Evolutionary conservation across 2,797 vertebrate species (phyloP).

Genomic region (Pelochelys cantorii): DNA sequence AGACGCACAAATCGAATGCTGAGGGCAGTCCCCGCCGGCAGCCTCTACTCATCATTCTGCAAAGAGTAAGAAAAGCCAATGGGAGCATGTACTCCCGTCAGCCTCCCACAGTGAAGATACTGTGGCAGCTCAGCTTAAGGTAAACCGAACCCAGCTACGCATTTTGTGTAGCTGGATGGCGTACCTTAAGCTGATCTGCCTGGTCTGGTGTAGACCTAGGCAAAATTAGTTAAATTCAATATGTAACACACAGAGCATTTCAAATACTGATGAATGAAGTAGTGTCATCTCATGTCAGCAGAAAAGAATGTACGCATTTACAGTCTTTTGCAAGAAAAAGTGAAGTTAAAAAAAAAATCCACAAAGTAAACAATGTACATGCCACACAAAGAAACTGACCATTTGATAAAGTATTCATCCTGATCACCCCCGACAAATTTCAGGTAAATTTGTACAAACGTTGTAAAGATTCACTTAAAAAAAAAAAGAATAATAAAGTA

Average conservation of each 20-base stretch:
- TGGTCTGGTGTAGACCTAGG: too few relatives aligned
- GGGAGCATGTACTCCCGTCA: too few relatives aligned
- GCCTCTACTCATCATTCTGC: too few relatives aligned
- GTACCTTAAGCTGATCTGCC: too few relatives aligned
- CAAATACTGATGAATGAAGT: neutral
- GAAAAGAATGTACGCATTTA: neutral
- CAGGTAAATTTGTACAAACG: rapidly evolving
- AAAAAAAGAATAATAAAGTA: neutral
- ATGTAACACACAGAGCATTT: neutral
- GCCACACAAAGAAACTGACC: neutral
- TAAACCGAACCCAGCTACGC: too few relatives aligned
- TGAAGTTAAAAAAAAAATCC: neutral
- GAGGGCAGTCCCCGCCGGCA: too few relatives aligned
- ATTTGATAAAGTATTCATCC: neutral
- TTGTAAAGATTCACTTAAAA: neutral
- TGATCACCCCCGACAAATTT: neutral
- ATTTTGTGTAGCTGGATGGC: too few relatives aligned
- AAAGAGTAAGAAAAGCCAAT: too few relatives aligned
- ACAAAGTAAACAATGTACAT: neutral
- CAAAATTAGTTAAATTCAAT: neutral
- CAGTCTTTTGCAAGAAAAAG: neutral
- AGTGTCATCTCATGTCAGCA: neutral
- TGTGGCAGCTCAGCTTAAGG: too few relatives aligned
- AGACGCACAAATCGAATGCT: too few relatives aligned
- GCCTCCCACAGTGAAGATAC: too few relatives aligned